These are phyloP conservation scores for Anguilla japonica DNA, from an alignment of 2,113 vertebrate genomes.

Conservation along the genomic window DNA sequence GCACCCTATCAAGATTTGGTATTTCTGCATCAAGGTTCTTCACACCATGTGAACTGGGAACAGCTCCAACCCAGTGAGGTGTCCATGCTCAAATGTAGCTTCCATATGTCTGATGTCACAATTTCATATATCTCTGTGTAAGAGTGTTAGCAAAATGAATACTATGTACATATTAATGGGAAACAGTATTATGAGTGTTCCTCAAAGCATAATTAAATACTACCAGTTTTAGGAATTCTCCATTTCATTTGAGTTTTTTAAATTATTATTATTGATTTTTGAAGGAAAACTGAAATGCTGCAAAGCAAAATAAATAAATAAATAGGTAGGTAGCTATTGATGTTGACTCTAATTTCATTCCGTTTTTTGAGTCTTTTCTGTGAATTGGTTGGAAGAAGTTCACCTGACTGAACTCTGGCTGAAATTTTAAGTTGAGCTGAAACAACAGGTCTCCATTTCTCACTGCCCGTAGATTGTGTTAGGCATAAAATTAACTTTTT, in stretches of 20 bases:
- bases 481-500: constrained; percentile 40
- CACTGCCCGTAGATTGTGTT: constrained; percentile 30
- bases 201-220: background rate
- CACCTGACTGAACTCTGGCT: constrained; percentile 8
- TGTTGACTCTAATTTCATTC: no score
- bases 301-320: background rate
- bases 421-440: constrained; percentile 19
- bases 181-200: background rate
- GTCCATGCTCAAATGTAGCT: background rate
- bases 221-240: background rate
- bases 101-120: constrained; percentile 1
- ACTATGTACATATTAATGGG: background rate
- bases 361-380: background rate
- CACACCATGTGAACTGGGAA: background rate
- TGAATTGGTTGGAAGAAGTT: background rate
- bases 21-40: background rate
- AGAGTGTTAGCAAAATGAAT: background rate
- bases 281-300: no score
- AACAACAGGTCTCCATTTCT: constrained; percentile 35
- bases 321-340: no score
- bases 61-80: background rate
- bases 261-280: no score
- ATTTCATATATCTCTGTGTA: background rate
- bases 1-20: background rate
- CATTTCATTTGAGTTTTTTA: background rate